Percentiles rank a stretch among this genome's conserved stretches.
These are phyloP conservation scores for Xylota segnis DNA, from an alignment of 2,888 invertebrate genomes.

Conservation along the genomic window DNA sequence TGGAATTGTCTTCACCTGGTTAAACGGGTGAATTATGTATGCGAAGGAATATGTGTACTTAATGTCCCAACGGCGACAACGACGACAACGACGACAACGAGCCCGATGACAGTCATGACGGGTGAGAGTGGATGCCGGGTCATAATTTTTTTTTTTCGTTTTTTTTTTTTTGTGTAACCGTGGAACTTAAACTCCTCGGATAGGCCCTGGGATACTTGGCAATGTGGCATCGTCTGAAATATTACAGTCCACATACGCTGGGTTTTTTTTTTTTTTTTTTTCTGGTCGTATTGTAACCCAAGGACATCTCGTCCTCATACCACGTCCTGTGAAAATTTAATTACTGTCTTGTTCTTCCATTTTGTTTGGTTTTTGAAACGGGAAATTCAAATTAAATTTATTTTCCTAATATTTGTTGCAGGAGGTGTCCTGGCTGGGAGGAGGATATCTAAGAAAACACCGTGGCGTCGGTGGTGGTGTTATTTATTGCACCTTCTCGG, in stretches of 20 bases:
- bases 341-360: constrained; percentile 64
- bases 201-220: constrained; percentile 38
- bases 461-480: constrained; percentile 20
- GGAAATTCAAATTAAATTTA: constrained; percentile 73
- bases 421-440: constrained; percentile 9
- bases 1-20: constrained; percentile 77
- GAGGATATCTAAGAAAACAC: constrained; percentile 37
- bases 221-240: constrained; percentile 42
- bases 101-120: constrained; percentile 41
- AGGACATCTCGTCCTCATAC: constrained; percentile 41
- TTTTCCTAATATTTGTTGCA: constrained; percentile 64
- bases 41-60: constrained; percentile 60
- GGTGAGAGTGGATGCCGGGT: neutral
- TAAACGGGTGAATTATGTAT: constrained; percentile 78
- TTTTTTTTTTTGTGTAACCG: neutral
- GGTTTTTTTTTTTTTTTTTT: constrained; percentile 10
- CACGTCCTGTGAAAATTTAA: constrained; percentile 73
- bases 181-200: constrained; percentile 3
- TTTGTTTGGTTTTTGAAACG: constrained; percentile 31
- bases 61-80: constrained; percentile 51
- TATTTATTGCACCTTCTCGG: constrained; percentile 69
- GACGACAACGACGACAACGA: constrained; percentile 45
- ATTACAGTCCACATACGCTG: constrained; percentile 58
- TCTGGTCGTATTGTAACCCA: neutral
- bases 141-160: constrained; percentile 5